A percentile compares a stretch with the other conserved stretches of the same genome.
Conservation (phyloP, 2,797 vertebrate species). For the Cebuella pygmaea region DNA sequence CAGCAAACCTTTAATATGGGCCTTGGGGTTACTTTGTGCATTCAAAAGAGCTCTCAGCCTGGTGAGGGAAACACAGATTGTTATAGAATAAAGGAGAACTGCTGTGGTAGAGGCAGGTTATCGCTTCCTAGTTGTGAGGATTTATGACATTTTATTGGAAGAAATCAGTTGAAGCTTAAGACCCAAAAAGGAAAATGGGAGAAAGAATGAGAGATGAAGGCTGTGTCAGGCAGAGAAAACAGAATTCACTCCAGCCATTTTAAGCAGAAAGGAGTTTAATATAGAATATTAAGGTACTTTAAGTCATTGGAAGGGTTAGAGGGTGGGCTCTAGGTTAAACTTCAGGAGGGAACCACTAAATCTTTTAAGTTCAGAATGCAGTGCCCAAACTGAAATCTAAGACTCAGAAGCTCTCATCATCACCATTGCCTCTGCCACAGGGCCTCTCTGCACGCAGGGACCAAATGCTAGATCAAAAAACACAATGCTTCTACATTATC, state of each 20-base stretch:
- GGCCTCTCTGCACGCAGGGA: background rate
- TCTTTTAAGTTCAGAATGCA: background rate
- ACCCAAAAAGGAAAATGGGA: background rate
- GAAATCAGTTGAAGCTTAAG: conserved; percentile 21
- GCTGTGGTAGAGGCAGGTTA: background rate
- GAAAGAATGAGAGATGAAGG: background rate
- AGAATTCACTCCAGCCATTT: background rate
- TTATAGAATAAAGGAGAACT: background rate
- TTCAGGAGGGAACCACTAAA: background rate
- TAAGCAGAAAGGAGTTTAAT: background rate
- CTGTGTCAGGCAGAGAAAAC: background rate
- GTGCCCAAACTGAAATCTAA: background rate
- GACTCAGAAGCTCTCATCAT: background rate
- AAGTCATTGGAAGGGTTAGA: background rate
- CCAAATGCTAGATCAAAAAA: background rate
- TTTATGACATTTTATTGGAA: conserved; percentile 12
- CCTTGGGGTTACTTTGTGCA: background rate
- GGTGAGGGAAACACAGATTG: background rate
- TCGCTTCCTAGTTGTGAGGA: background rate
- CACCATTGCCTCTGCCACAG: background rate
- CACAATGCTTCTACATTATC: background rate
- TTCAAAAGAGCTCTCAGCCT: background rate
- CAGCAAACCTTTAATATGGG: background rate
- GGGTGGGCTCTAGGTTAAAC: background rate
- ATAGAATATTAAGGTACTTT: background rate